Conservation (phyloP, 2,797 vertebrate genomes). For the Pantherophis vulpinus region DNA sequence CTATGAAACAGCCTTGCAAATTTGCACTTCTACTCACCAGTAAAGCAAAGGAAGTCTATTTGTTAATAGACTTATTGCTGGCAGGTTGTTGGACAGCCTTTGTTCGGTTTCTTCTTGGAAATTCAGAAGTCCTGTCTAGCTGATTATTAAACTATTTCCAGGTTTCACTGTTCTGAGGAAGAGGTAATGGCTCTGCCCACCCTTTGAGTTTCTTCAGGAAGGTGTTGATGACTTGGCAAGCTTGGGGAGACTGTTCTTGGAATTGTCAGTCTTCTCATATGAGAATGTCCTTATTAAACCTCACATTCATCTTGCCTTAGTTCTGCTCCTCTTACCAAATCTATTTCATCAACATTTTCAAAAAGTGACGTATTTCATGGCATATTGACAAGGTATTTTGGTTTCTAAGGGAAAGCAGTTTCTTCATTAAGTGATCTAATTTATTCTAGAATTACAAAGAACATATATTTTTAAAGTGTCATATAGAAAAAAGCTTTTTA, state of each 20-base stretch:
- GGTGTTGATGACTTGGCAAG: neutral
- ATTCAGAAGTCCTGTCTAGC: neutral
- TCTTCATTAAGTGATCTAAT: conserved; percentile 28
- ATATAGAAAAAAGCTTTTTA: neutral
- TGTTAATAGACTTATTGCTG: neutral
- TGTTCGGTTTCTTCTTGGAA: neutral
- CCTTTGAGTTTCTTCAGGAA: neutral
- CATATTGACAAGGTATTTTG: conserved; percentile 14
- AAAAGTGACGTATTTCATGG: conserved; percentile 41
- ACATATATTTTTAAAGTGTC: neutral
- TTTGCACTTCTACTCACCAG: neutral
- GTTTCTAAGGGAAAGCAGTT: conserved; percentile 2
- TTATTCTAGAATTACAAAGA: accelerated
- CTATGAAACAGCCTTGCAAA: neutral
- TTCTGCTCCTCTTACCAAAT: neutral
- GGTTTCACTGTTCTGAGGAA: neutral
- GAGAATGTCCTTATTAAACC: neutral
- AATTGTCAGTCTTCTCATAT: neutral
- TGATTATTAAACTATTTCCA: neutral
- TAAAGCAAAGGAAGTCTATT: neutral
- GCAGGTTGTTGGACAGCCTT: neutral
- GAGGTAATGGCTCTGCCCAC: too few species aligned
- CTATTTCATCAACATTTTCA: conserved; percentile 42
- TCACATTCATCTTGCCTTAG: neutral
- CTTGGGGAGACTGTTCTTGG: neutral